Base-by-base conservation (phyloP, 2,113 vertebrate genomes). In the Passer domesticus region DNA sequence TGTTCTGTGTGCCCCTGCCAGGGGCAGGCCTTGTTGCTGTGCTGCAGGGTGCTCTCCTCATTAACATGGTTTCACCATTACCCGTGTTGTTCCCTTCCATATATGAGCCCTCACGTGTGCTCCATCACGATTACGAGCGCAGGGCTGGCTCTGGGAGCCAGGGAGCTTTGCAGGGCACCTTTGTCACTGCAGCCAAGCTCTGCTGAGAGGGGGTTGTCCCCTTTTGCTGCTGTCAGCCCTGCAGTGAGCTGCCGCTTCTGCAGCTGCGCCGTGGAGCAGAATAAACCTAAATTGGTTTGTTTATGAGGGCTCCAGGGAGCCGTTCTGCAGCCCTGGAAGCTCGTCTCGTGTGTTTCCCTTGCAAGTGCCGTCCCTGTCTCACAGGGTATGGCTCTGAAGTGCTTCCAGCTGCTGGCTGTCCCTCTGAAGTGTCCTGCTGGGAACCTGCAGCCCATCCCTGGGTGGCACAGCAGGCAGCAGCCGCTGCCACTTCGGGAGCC, bases 321-420 rank as follows among this genome's bases (percentile, higher is more conserved):
- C 41, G 72, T 94, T 96, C 27, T 83, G 68, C 2, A 6, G 76
- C 43, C 47, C 39, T 86, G 72, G 76, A 92, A 88, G 82, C 86
- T 66, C 81, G 46, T 94, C n/a, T 85, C 33, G 10, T 46, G 72
- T 47, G 47, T 58, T 88, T 88, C 55, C 39, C 43, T 55, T 55
- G 56, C 88, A 76, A 94, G 72, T 35, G 43, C 68, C 53, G 43
- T 62, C 72, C 55, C 30, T 60, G 33, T 86, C 63, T 83, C 67
- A 7, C 49, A 59, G 78, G 41, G 5, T 37, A 12, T 17, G 63
- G 31, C 68, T 93, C 80, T 94, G 86, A 94, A 90, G 67, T 69
- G 80, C 52, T 90, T 90, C 90, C 94, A 94, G 92, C 66, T 44
- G 46, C 92, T 83, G 96, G 83, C 90, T 77, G 72, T 79, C 44